Evolutionary conservation across 2,888 invertebrate genomes (phyloP), one percentile per base, ranked within the genome.

Genomic region (Dicyrtoma fusca): DNA sequence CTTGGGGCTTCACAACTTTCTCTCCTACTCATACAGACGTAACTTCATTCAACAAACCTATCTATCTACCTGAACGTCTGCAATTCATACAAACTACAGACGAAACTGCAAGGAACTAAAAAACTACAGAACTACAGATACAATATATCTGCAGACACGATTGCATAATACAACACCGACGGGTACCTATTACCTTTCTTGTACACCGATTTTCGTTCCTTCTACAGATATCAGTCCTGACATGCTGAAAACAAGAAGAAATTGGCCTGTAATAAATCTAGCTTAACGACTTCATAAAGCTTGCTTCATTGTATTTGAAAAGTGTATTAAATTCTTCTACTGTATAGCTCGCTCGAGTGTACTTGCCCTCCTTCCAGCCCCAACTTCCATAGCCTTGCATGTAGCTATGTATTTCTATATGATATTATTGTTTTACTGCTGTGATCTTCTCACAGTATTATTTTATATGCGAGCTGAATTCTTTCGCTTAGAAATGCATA

Each of bases 201-300:
- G 26, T 13, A 25, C 57, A 1, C 17, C 21, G 11, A 17, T n/a
- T n/a, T n/a, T n/a, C n/a, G 51, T 51, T 6, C 17, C 17, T 51
- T 5, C 6, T 51, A 14, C 17, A 51, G 51, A 51, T 14, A 14
- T n/a, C n/a, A n/a, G n/a, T n/a, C 25, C 57, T 11, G 17, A 25
- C 25, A 25, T 25, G 23, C 17, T 11, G 57, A 14, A n/a, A 23
- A 21, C 14, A 21, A n/a, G 42, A 4, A 42, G 17, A 42, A 17
- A 42, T 61, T 61, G 25, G 61, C 34, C 23, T 25, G 68, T 68
- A 75, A 74, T 77, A 77, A 77, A 77, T 75, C 74, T 75, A 74
- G 73, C 73, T 75, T 77, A 77, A 77, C 74, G 72, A 71, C 71
- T 75, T 73, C 74, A 74, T 75, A 77, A 77, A 77, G 68, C 74